Conservation (phyloP, 2,113 vertebrate genomes). For the Suricata suricatta region DNA sequence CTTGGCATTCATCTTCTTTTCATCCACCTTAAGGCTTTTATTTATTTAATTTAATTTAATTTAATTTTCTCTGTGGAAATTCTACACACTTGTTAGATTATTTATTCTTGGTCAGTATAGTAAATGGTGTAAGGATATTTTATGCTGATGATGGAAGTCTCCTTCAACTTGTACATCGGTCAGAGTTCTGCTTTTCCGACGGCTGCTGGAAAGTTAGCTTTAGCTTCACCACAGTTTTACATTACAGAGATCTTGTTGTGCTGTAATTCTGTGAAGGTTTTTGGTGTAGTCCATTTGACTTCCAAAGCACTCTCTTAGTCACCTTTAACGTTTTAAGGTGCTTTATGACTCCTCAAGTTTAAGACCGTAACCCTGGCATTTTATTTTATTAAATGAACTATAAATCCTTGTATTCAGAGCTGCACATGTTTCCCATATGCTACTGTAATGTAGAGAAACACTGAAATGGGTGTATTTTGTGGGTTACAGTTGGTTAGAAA, state of each 20-base stretch:
- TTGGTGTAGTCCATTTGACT: background rate
- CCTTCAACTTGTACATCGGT: background rate
- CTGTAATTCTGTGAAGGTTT: background rate
- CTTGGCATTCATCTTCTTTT: background rate
- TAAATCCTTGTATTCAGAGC: background rate
- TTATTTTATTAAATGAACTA: background rate
- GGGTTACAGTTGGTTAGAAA: background rate
- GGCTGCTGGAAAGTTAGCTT: background rate
- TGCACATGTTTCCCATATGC: background rate
- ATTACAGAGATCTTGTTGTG: background rate
- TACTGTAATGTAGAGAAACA: background rate
- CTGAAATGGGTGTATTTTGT: background rate
- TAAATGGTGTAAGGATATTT: background rate
- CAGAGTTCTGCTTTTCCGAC: background rate
- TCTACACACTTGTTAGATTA: background rate
- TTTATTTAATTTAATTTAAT: background rate
- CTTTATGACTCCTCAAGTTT: background rate
- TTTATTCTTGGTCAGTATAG: background rate
- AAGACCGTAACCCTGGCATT: background rate
- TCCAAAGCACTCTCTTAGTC: background rate
- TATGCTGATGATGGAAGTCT: background rate
- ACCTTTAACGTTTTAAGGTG: background rate
- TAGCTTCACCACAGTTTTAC: background rate
- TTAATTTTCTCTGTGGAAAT: constrained; percentile 22
- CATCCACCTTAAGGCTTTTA: background rate